Evolutionary conservation across 2,113 vertebrate genomes (phyloP), one percentile per base, ranked within the genome.

Genomic region (Greenwoodochromis staneri): DNA sequence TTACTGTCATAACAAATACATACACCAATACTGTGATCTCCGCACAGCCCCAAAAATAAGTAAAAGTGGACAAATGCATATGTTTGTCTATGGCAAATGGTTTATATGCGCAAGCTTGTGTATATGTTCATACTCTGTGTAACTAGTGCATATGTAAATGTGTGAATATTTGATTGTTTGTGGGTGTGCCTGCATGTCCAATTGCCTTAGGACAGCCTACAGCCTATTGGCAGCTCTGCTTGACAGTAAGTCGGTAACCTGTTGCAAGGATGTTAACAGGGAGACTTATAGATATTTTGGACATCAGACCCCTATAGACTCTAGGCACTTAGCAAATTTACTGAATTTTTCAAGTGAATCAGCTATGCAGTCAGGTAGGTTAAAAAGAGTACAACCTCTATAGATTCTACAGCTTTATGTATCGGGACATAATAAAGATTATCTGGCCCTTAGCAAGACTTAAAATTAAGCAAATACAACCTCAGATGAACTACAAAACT

Each of bases 201-300:
- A 81, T 89, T 12, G 54, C 92, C 88, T 87, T 73, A 85, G 89
- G 87, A 90, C 78, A 90, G 86, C 69, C 78, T 78, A 80, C 73
- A 92, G 78, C 57, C 76, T 92, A 91, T 90, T 91, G 92, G 85
- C 93, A 93, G 85, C 86, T 83, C 83, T 76, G 86, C 84, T 92
- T 87, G 87, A 93, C 89, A 91, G 86, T 84, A 81, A 88, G 85
- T 92, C 91, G 84, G 24, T 85, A 89, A 85, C 80, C 85, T 55
- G 90, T 87, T 80, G 83, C 89, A 90, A 59, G 78, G 86, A 89
- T 91, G 87, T 92, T 93, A 89, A 92, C 91, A 88, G 80, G 36
- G 55, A 87, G 85, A 93, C 55, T 83, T 89, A 73, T 88, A 83
- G 90, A 92, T 93, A 86, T 90, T 88, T 87, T 88, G 82, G 85